A percentile compares a stretch with the other conserved stretches of the same genome.
phyloP scores from a whole-genome alignment of 2,797 vertebrate species.

The Semaprochilodus insignis region DNA sequence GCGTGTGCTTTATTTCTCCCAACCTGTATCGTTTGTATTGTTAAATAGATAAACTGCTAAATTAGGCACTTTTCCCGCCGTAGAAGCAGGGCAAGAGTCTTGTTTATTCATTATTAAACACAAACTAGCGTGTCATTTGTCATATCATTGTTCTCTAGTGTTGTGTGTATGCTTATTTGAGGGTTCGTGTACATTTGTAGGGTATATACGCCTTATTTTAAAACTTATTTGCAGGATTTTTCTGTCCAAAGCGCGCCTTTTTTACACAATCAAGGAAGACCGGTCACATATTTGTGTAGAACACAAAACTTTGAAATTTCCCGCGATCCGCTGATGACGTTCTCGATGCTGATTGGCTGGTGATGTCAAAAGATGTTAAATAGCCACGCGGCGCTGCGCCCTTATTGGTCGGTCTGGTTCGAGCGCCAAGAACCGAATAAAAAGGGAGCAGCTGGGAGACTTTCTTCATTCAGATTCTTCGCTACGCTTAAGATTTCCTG shows the following conservation, averaged over 20 bases:
- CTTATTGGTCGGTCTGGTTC: constrained; percentile 61
- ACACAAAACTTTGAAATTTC: constrained; percentile 53
- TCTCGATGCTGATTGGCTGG: constrained; percentile 54
- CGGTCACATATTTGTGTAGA: constrained; percentile 1
- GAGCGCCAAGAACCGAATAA: constrained; percentile 69
- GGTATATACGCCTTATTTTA: no score
- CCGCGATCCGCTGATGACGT: constrained; percentile 45
- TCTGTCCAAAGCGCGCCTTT: constrained; percentile 38
- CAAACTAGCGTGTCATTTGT: neutral
- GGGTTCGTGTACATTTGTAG: neutral
- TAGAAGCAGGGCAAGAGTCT: no score
- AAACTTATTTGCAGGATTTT: neutral
- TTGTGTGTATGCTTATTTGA: neutral
- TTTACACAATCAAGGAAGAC: constrained; percentile 3
- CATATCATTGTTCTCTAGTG: neutral
- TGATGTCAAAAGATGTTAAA: constrained; percentile 22
- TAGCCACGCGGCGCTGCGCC: neutral
- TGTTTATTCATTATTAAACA: no score
- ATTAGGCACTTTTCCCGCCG: no score
- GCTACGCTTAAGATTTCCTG: neutral
- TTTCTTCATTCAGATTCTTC: neutral
- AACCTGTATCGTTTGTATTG: no score
- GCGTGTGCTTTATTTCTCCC: no score
- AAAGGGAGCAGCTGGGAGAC: constrained; percentile 27
- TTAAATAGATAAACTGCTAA: no score